These are phyloP conservation scores for Sclerodermus sp. DNA, from an alignment of 2,888 invertebrate genomes.

Conservation along the genomic window DNA sequence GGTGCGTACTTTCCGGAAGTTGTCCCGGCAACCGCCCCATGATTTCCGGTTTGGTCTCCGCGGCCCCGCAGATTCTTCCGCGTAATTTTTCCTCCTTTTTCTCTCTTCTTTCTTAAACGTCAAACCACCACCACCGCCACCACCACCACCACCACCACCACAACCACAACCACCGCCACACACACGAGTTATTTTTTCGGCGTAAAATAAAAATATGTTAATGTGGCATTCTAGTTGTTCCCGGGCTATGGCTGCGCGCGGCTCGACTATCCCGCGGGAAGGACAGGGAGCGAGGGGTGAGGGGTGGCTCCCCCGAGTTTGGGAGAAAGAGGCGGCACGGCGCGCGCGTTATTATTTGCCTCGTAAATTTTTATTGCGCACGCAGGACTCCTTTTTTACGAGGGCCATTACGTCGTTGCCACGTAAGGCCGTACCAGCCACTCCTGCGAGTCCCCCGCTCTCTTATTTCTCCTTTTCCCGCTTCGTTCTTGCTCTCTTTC, in stretches of 20 bases:
- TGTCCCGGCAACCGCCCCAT: too few relatives aligned
- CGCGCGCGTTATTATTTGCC: slow-evolving; percentile 39
- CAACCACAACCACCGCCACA: too few relatives aligned
- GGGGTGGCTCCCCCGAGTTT: too few relatives aligned
- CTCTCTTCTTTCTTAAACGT: too few relatives aligned
- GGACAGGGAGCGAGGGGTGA: background rate
- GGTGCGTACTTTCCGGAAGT: too few relatives aligned
- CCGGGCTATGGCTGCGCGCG: too few relatives aligned
- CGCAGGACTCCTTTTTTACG: slow-evolving; percentile 44
- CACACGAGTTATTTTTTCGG: background rate
- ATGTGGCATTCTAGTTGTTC: background rate
- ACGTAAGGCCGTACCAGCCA: slow-evolving; percentile 36
- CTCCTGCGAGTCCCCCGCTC: slow-evolving; percentile 10
- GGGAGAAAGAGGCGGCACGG: background rate
- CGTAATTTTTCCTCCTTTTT: too few relatives aligned
- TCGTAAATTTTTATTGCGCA: slow-evolving; percentile 51
- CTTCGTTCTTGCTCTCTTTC: background rate
- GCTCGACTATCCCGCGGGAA: background rate
- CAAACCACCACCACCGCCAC: too few relatives aligned
- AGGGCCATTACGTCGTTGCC: slow-evolving; percentile 43
- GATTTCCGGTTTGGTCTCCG: too few relatives aligned
- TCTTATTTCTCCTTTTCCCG: background rate
- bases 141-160: too few relatives aligned
- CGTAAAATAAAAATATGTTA: slow-evolving; percentile 3
- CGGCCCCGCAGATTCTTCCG: too few relatives aligned